Percentiles rank a stretch among this genome's conserved stretches.
Conservation (phyloP, 2,888 invertebrate species). For the Sisyra nigra region DNA sequence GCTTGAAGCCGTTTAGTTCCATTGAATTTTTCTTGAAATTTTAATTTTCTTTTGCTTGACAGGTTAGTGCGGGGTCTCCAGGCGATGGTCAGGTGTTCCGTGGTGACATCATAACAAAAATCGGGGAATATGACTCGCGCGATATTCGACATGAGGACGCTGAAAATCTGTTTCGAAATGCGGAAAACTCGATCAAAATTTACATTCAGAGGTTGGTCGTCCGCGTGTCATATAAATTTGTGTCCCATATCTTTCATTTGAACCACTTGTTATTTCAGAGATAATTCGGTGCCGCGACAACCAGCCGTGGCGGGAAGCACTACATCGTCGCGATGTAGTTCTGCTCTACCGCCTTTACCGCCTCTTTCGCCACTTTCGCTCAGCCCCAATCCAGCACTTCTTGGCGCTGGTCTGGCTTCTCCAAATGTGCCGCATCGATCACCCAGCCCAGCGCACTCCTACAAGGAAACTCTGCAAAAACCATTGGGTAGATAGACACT, state of each 20-base stretch:
- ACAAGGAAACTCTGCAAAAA: slow-evolving; percentile 3
- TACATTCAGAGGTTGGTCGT: slow-evolving; percentile 63
- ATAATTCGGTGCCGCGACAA: not conserved
- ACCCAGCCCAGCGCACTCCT: slow-evolving; percentile 5
- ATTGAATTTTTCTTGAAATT: too few relatives aligned
- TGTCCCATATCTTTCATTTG: not conserved
- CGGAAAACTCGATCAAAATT: slow-evolving; percentile 60
- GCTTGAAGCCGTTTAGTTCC: too few relatives aligned
- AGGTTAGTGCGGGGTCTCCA: slow-evolving; percentile 79
- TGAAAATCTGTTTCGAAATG: slow-evolving; percentile 70
- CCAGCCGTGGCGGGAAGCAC: not conserved
- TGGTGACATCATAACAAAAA: slow-evolving; percentile 82
- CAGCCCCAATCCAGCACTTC: not conserved
- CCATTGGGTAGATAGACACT: slow-evolving; percentile 5
- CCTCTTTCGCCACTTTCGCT: slow-evolving; percentile 4
- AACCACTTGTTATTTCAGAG: slow-evolving; percentile 3
- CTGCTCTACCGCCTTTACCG: slow-evolving; percentile 1
- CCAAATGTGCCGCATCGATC: slow-evolving; percentile 5
- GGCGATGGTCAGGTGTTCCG: slow-evolving; percentile 71
- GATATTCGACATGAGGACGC: slow-evolving; percentile 84
- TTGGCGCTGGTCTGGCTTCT: slow-evolving; percentile 3
- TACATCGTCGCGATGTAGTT: slow-evolving; percentile 2
- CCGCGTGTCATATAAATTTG: too few relatives aligned
- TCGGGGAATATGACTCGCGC: slow-evolving; percentile 76
- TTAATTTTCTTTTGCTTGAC: slow-evolving; percentile 16